phyloP scores from a whole-genome alignment of 37 sponge, comb jelly and placozoan species.

The Axinella damicornis region DNA sequence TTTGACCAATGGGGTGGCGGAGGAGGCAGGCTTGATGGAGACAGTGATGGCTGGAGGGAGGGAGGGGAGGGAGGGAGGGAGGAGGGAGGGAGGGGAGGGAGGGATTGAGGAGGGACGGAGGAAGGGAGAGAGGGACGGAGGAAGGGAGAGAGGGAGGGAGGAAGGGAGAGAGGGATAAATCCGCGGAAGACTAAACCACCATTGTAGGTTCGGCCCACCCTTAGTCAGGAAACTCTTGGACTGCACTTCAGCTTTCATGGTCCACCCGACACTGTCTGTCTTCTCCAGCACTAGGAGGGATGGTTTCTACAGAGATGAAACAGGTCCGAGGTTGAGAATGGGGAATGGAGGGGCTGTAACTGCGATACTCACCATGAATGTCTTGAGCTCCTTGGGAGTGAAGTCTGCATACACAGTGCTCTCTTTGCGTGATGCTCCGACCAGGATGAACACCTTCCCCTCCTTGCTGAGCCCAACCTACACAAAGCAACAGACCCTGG shows the following conservation, averaged over 20 bases:
- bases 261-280: conserved; percentile 15
- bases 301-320: conserved; percentile 1
- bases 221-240: background rate
- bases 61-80: background rate
- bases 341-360: too few relatives aligned
- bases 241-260: conserved; percentile 1
- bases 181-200: too few relatives aligned
- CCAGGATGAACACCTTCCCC: conserved; percentile 54
- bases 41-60: conserved; percentile 41
- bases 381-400: conserved; percentile 39
- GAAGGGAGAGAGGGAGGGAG: too few relatives aligned
- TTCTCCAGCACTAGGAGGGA: conserved; percentile 14
- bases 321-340: too few relatives aligned
- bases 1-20: background rate
- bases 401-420: conserved; percentile 20
- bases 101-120: background rate
- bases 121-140: background rate
- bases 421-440: conserved; percentile 30
- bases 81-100: background rate
- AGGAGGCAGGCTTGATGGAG: conserved; percentile 46
- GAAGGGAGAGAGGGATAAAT: too few relatives aligned
- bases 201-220: too few relatives aligned
- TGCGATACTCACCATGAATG: conserved; percentile 31
- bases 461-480: conserved; percentile 60
- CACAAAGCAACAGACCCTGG: too few relatives aligned